Percentiles rank a stretch among this genome's conserved stretches.
Evolutionary conservation across 2,797 vertebrate genomes (phyloP).

Genomic region (Aselliscus stoliczkanus): DNA sequence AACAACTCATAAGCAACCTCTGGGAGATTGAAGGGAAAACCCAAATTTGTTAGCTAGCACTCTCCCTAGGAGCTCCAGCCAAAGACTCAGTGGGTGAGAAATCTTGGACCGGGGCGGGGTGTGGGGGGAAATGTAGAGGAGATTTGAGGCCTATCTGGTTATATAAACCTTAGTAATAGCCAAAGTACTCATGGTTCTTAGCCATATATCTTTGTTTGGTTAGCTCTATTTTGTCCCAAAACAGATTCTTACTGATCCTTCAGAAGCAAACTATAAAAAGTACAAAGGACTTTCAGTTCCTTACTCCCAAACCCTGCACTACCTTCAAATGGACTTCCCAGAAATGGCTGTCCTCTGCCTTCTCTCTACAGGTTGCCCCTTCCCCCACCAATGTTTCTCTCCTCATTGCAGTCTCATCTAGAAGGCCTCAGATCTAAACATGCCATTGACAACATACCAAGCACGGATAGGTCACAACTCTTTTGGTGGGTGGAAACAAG

Average conservation of each 20-base stretch:
- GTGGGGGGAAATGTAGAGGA: too few relatives aligned
- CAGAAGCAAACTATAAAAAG: not conserved
- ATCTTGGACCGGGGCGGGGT: too few relatives aligned
- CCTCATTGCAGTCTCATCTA: not conserved
- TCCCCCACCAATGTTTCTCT: not conserved
- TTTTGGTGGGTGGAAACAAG: not conserved
- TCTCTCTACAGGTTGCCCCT: not conserved
- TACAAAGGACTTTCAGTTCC: constrained; percentile 20
- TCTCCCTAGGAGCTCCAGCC: not conserved
- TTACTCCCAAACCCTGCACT: not conserved
- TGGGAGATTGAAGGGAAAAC: constrained; percentile 17
- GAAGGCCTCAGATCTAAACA: not conserved
- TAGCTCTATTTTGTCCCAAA: not conserved
- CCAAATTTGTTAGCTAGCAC: not conserved
- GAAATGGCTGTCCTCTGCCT: not conserved
- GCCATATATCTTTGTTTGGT: not conserved
- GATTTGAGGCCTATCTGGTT: not conserved
- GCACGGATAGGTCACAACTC: constrained; percentile 34
- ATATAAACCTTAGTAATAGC: not conserved
- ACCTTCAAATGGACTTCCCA: not conserved
- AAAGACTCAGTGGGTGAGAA: constrained; percentile 14
- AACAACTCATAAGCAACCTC: not conserved
- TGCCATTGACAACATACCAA: constrained; percentile 55
- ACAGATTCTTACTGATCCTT: not conserved
- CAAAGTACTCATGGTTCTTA: not conserved